Evolutionary conservation across 1,140 invertebrate species (phyloP), one percentile per base, ranked within the genome.

Genomic region (Palaemon carinicauda): DNA sequence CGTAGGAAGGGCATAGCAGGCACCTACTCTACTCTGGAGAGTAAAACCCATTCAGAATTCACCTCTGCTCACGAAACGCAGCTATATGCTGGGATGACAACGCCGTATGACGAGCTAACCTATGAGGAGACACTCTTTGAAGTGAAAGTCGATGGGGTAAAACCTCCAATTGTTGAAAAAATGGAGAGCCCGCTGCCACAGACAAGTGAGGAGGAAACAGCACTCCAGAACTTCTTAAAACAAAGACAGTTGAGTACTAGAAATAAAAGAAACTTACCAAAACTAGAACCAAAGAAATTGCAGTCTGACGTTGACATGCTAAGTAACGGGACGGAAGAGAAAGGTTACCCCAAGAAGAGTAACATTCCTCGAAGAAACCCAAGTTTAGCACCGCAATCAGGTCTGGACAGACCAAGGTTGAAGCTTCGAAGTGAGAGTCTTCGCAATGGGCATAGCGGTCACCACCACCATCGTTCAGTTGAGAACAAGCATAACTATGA

Each of bases 111-210:
- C 51, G 88, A 89, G 33, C 80, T 89, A 17, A 89, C 88, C 31
- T 89, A 87, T 73, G 88, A 89, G 71, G 88, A 89, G 71, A 89
- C 88, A 3, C 84, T 89, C 9, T 89, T 89, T 52, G 84, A 86
- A 52, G 60, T 88, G 27, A 31, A 73, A 29, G 69, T 73, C 7
- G 69, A 31, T 73, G 69, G 69, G 9, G 17, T 73, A 15, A 73
- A 73, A 24, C 24, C 69, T n/a, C 27, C 33, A 31, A 73, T 27
- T 21, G 3, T 5, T 2, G 29, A n/a, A 15, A 80, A 33, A 15
- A 60, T 33, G 52, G 82, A 71, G 15, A 56, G 31, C 29, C 77
- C 73, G 14, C 29, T 71, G 24, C 69, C 50, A 21, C 52, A 21
- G 19, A 75, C 82, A 29, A 83, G 82, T 33, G 82, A 83, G 82